Percentiles rank a stretch among this genome's conserved stretches.
Conservation (phyloP, 2,888 invertebrate genomes). For the Octodonta nipae region DNA sequence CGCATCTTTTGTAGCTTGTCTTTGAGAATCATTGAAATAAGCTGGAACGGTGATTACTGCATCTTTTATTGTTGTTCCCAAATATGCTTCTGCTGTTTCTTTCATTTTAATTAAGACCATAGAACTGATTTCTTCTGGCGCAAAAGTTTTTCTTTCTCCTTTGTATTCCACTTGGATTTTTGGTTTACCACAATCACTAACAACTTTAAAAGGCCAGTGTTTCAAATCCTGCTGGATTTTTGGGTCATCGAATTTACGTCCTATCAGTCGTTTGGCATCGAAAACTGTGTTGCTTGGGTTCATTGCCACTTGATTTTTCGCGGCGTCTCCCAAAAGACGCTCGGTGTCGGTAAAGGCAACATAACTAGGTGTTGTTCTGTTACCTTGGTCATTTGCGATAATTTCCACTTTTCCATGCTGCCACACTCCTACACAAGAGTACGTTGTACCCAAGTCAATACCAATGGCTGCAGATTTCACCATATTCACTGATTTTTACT, state of each 20-base stretch:
- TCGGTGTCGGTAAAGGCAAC: slow-evolving; percentile 60
- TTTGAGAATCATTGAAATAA: slow-evolving; percentile 50
- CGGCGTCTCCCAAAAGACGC: slow-evolving; percentile 55
- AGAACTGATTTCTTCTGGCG: slow-evolving; percentile 57
- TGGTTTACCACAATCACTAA: slow-evolving; percentile 51
- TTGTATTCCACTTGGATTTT: slow-evolving; percentile 56
- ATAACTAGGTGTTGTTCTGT: slow-evolving; percentile 70
- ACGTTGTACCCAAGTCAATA: slow-evolving; percentile 79
- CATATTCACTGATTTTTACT: slow-evolving; percentile 7
- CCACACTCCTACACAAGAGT: slow-evolving; percentile 72
- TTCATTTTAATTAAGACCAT: slow-evolving; percentile 43
- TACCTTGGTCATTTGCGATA: slow-evolving; percentile 75
- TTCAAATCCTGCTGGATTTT: slow-evolving; percentile 69
- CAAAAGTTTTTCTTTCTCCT: slow-evolving; percentile 49
- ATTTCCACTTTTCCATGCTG: slow-evolving; percentile 73
- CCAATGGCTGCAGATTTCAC: slow-evolving; percentile 47
- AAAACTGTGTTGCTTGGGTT: slow-evolving; percentile 61
- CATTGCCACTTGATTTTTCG: slow-evolving; percentile 57
- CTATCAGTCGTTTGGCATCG: slow-evolving; percentile 65
- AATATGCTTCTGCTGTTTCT: slow-evolving; percentile 23
- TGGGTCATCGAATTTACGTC: slow-evolving; percentile 60
- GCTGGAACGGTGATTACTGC: slow-evolving; percentile 23
- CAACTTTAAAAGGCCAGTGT: slow-evolving; percentile 70
- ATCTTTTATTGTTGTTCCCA: slow-evolving; percentile 49
- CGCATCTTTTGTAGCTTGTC: slow-evolving; percentile 74